Evolutionary conservation across 2,113 vertebrate genomes (phyloP), one percentile per base, ranked within the genome.

Genomic region (Sceloporus tristichus): DNA sequence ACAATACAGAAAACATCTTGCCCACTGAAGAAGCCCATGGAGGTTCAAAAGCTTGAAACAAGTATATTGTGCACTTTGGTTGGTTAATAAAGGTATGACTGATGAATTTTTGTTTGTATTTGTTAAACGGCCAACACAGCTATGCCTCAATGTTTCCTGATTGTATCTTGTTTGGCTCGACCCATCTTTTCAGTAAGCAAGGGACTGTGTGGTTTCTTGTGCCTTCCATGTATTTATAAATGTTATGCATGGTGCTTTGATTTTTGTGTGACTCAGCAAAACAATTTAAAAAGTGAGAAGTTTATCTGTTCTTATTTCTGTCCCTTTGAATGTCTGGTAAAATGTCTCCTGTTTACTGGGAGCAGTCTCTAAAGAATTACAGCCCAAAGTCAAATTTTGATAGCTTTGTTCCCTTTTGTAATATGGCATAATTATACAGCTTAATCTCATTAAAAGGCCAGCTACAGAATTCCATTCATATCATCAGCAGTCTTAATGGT

Each of bases 341-440:
- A 94, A 89, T 94, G 89, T 79, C 86, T 78, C 77, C 88, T 92
- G 53, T 86, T 91, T 89, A 92, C 34, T 87, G 21, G 81, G 71
- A 92, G 79, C 87, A 92, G 76, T 66, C 91, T 89, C 83, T 80
- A 73, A 92, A 38, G 88, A 91, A 89, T 92, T 95, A 89, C 70
- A 92, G 88, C 71, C 59, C 79, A 91, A 94, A 94, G 88, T 90
- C 91, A 92, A 91, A 95, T 94, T 90, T 94, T 92, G 87, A 92
- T 91, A 92, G 91, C 71, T 38, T 89, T 90, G 66, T 93, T 92
- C n/a, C 16, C 23, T 85, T 70, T 94, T 91, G 90, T 93, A 85
- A 80, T 59, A 54, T 53, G 13, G 9, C 59, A 40, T 16, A 18
- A n/a, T 62, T 59, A 9, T 56, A 84, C 53, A 83, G 27, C 86